These are phyloP conservation scores for Drosophila pachea DNA, from an alignment of 1,140 invertebrate genomes.

Conservation along the genomic window DNA sequence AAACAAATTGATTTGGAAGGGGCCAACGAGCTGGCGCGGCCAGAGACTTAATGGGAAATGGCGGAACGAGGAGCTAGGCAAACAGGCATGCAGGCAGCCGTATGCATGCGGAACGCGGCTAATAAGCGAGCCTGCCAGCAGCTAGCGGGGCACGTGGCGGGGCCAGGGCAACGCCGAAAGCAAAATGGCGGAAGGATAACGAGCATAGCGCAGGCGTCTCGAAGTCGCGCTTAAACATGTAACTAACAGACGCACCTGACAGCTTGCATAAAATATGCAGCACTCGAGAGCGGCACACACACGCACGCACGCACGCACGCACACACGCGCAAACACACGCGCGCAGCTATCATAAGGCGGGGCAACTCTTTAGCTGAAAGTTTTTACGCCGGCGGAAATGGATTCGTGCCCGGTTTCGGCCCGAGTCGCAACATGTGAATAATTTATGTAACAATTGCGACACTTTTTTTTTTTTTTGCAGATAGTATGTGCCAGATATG, in stretches of 20 bases:
- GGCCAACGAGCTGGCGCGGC: neutral
- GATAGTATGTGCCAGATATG: neutral
- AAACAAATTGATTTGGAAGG: neutral
- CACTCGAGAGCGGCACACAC: conserved; percentile 3
- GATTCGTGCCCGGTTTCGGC: conserved; percentile 25
- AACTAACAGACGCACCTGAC: conserved; percentile 70
- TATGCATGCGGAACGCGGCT: too few species aligned
- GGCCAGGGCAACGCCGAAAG: too few species aligned
- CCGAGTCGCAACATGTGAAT: conserved; percentile 58
- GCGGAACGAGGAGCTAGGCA: too few species aligned
- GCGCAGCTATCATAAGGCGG: conserved; percentile 24
- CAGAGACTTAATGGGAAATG: neutral
- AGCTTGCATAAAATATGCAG: conserved; percentile 65
- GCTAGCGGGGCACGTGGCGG: too few species aligned
- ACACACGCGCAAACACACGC: neutral
- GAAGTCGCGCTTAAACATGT: conserved; percentile 39
- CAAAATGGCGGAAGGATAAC: neutral
- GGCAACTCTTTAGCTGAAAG: conserved; percentile 61
- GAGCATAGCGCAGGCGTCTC: conserved; percentile 1
- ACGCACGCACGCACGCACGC: conserved; percentile 6
- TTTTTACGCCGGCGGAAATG: conserved; percentile 27
- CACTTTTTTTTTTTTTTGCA: conserved; percentile 55
- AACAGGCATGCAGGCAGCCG: too few species aligned
- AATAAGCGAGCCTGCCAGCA: too few species aligned
- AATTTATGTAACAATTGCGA: conserved; percentile 76